These are phyloP conservation scores for Aeoliscus strigatus DNA, from an alignment of 2,797 vertebrate species.

Conservation along the genomic window DNA sequence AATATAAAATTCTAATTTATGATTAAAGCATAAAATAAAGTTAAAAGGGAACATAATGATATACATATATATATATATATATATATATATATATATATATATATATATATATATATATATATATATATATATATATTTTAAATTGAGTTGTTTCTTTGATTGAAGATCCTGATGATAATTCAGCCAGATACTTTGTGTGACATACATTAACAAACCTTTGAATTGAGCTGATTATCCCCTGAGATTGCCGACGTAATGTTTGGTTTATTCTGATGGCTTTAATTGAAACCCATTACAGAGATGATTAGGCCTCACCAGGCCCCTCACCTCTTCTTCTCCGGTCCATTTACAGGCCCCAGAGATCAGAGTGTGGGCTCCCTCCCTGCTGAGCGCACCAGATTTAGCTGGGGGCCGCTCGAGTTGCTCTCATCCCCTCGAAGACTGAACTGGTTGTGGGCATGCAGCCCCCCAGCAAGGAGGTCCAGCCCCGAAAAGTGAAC, in stretches of 20 bases:
- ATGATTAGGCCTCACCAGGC: conserved; percentile 38
- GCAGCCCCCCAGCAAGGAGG: conserved; percentile 57
- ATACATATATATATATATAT: too few relatives aligned
- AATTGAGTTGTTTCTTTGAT: too few relatives aligned
- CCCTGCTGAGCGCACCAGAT: conserved; percentile 64
- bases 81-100: too few relatives aligned
- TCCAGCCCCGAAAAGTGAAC: conserved; percentile 65
- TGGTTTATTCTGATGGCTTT: conserved; percentile 25
- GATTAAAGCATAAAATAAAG: too few relatives aligned
- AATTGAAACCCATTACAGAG: conserved; percentile 26
- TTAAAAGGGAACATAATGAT: too few relatives aligned
- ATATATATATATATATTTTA: too few relatives aligned
- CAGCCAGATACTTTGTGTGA: too few relatives aligned
- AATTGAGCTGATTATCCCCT: conserved; percentile 7
- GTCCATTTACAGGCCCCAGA: conserved; percentile 33
- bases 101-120: too few relatives aligned
- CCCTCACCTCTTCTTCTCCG: conserved; percentile 37
- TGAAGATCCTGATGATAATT: too few relatives aligned
- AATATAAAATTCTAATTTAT: too few relatives aligned
- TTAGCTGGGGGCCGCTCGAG: conserved; percentile 66
- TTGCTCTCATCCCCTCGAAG: conserved; percentile 31
- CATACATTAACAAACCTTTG: too few relatives aligned
- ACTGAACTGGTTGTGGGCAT: conserved; percentile 41
- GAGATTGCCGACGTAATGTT: conserved; percentile 4
- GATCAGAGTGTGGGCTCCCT: conserved; percentile 35